A percentile compares a stretch with the other conserved stretches of the same genome.
These are phyloP conservation scores for Desmophyllum pertusum DNA, from an alignment of 92 coral and sea anemone genomes.

Conservation along the genomic window DNA sequence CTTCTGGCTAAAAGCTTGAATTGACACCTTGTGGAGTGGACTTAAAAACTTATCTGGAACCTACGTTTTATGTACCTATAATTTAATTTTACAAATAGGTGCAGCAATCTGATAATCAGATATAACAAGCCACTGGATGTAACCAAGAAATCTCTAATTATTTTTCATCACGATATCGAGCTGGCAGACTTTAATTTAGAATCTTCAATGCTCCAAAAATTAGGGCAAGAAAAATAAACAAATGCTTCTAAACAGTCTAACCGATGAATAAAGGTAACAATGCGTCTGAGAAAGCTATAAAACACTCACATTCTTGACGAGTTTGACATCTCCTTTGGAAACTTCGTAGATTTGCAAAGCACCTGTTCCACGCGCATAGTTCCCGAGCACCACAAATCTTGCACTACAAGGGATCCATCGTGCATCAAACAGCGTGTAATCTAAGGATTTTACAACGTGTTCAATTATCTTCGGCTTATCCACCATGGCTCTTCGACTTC, in stretches of 20 bases:
- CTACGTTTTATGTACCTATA: too few species aligned
- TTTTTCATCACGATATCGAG: too few species aligned
- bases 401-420: constrained; percentile 98
- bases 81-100: too few species aligned
- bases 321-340: constrained; percentile 85
- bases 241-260: neutral
- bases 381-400: constrained; percentile 95
- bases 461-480: constrained; percentile 93
- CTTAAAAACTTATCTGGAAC: too few species aligned
- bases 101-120: too few species aligned
- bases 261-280: neutral
- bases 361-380: constrained; percentile 96
- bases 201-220: too few species aligned
- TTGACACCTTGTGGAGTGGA: too few species aligned
- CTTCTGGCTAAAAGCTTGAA: too few species aligned
- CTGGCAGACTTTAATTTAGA: too few species aligned
- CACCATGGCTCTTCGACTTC: constrained; percentile 10
- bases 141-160: too few species aligned
- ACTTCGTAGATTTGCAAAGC: constrained; percentile 98
- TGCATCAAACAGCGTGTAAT: constrained; percentile 87
- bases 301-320: constrained; percentile 86
- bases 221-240: neutral
- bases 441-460: constrained; percentile 83
- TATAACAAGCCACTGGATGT: too few species aligned
- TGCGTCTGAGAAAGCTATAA: neutral